Conservation (phyloP, 2,888 invertebrate genomes). For the Nemotelus nigrinus region DNA sequence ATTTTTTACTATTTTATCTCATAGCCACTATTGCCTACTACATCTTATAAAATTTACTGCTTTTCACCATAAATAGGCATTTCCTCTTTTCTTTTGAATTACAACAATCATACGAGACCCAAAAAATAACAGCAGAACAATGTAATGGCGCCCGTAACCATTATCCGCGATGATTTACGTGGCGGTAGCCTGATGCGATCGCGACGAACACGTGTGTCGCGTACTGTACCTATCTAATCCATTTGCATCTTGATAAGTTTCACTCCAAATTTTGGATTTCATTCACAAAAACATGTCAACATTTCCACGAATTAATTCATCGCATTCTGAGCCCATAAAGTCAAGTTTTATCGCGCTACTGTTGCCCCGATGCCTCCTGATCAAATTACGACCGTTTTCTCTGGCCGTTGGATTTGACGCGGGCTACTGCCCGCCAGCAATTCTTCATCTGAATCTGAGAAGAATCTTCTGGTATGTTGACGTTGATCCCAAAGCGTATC, state of each 20-base stretch:
- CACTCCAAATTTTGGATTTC: constrained; percentile 24
- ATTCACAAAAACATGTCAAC: constrained; percentile 44
- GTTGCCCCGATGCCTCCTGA: constrained; percentile 18
- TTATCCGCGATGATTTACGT: constrained; percentile 26
- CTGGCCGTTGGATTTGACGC: background rate
- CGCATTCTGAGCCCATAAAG: constrained; percentile 44
- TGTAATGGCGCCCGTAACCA: constrained; percentile 23
- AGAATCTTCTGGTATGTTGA: background rate
- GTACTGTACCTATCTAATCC: background rate
- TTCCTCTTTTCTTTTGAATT: constrained; percentile 7
- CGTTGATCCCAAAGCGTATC: constrained; percentile 1
- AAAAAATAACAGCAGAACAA: constrained; percentile 7
- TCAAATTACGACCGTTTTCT: constrained; percentile 14
- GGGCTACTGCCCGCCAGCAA: background rate
- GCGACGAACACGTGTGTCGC: constrained; percentile 7
- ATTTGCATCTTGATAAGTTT: background rate
- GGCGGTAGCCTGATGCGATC: background rate
- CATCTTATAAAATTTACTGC: background rate
- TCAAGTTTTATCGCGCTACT: constrained; percentile 42
- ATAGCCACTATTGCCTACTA: no score
- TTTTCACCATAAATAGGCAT: background rate
- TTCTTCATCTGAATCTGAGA: constrained; percentile 1
- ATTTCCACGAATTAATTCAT: constrained; percentile 48
- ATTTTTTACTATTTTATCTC: no score
- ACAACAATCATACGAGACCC: background rate